Percentiles rank a stretch among this genome's conserved stretches.
These are phyloP conservation scores for Microplitis manilae DNA, from an alignment of 2,888 invertebrate genomes.

Conservation along the genomic window DNA sequence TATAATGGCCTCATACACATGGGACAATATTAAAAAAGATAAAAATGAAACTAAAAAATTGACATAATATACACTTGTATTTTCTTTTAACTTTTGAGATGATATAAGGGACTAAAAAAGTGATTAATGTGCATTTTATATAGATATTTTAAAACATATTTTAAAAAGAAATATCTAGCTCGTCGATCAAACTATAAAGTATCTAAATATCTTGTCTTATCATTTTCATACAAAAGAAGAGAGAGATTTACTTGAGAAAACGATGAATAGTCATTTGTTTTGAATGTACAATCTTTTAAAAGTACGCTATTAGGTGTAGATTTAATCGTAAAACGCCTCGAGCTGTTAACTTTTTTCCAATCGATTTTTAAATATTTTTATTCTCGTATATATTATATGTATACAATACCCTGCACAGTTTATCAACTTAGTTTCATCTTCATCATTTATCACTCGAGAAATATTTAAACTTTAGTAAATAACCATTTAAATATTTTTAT, in stretches of 20 bases:
- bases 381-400: neutral
- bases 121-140: neutral
- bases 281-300: slow-evolving; percentile 15
- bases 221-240: slow-evolving; percentile 15
- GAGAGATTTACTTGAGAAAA: slow-evolving; percentile 6
- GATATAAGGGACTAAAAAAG: slow-evolving; percentile 7
- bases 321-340: slow-evolving; percentile 20
- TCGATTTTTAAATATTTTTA: neutral
- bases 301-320: neutral
- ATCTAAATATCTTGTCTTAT: slow-evolving; percentile 28
- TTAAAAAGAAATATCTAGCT: slow-evolving; percentile 1
- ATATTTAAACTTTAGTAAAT: no score
- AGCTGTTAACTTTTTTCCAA: slow-evolving; percentile 16
- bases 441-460: no score
- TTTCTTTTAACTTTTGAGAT: neutral
- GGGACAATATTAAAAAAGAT: slow-evolving; percentile 8
- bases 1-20: neutral
- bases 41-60: slow-evolving; percentile 3
- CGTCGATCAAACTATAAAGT: slow-evolving; percentile 16
- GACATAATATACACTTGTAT: slow-evolving; percentile 5
- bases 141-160: neutral
- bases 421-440: no score
- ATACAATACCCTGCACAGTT: no score
- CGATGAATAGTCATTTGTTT: slow-evolving; percentile 25
- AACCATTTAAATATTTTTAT: no score